phyloP scores from a whole-genome alignment of 53 echinoderm and acorn worm species.

The Paracentrotus lividus region DNA sequence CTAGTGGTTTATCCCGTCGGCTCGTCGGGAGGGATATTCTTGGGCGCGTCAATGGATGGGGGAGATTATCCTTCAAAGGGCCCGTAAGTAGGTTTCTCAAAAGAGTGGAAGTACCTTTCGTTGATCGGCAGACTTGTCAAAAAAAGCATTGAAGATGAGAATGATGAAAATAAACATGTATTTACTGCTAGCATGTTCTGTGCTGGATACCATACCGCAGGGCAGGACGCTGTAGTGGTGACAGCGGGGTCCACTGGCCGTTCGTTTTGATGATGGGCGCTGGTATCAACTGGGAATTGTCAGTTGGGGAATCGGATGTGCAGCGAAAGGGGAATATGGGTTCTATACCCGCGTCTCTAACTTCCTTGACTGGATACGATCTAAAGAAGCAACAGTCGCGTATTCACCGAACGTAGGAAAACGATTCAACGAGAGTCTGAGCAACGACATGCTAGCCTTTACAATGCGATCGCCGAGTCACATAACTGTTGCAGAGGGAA shows the following conservation, averaged over 20 bases:
- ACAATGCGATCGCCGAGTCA: neutral
- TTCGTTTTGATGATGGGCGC: conserved; percentile 52
- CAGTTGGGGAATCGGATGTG: conserved; percentile 94
- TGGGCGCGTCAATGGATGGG: conserved; percentile 85
- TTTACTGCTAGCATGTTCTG: conserved; percentile 91
- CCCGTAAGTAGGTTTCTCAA: conserved; percentile 66
- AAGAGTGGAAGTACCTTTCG: conserved; percentile 78
- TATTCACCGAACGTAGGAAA: neutral
- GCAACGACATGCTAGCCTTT: conserved; percentile 9
- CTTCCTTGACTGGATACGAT: conserved; percentile 75
- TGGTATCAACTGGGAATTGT: conserved; percentile 90
- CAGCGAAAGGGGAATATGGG: conserved; percentile 78
- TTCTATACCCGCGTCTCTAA: conserved; percentile 82
- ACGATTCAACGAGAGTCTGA: conserved; percentile 25
- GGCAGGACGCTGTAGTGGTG: conserved; percentile 83
- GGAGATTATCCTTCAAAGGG: conserved; percentile 59
- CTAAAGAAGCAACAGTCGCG: conserved; percentile 36
- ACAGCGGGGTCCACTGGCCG: conserved; percentile 92
- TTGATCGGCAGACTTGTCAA: conserved; percentile 65
- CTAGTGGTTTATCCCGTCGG: conserved; percentile 2
- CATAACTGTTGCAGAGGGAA: conserved; percentile 29
- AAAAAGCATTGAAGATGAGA: too few relatives aligned
- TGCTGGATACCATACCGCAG: conserved; percentile 77
- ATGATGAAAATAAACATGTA: neutral
- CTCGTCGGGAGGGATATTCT: neutral